Percentiles rank a stretch among this genome's conserved stretches.
phyloP scores from a whole-genome alignment of 2,113 vertebrate species.

The Montifringilla adamsi region DNA sequence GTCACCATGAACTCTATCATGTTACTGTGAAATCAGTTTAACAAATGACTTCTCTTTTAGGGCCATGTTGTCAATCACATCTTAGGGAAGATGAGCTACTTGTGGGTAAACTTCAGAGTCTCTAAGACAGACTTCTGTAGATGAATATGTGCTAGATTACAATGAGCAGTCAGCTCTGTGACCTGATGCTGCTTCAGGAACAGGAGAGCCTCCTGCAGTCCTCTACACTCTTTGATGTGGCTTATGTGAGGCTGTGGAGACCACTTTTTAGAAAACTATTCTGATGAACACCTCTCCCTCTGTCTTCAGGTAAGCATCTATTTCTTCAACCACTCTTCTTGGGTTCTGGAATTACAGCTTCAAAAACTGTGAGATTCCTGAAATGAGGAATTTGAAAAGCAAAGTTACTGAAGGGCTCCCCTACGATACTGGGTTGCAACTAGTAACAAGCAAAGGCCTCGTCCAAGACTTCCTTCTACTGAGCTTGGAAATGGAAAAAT shows the following conservation, averaged over 20 bases:
- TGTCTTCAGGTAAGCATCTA: neutral
- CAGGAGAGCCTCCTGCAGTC: neutral
- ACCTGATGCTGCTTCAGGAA: neutral
- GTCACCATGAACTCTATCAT: neutral
- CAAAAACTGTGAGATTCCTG: neutral
- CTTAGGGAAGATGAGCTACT: neutral
- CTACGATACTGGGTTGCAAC: neutral
- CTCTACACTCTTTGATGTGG: neutral
- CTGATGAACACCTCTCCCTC: neutral
- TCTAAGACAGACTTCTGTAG: neutral
- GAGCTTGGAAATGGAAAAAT: neutral
- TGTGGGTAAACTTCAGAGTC: neutral
- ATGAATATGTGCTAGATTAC: neutral
- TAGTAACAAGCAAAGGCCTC: neutral
- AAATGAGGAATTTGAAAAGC: neutral
- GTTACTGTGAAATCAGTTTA: neutral
- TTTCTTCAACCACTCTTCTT: neutral
- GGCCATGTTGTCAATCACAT: neutral
- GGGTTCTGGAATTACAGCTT: neutral
- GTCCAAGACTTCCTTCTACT: neutral
- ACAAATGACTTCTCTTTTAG: neutral
- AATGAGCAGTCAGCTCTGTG: neutral
- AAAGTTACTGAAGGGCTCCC: neutral
- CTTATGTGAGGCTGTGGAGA: neutral
- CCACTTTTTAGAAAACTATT: neutral